These are phyloP conservation scores for Liasis olivaceus DNA, from an alignment of 2,797 vertebrate species.

Conservation along the genomic window DNA sequence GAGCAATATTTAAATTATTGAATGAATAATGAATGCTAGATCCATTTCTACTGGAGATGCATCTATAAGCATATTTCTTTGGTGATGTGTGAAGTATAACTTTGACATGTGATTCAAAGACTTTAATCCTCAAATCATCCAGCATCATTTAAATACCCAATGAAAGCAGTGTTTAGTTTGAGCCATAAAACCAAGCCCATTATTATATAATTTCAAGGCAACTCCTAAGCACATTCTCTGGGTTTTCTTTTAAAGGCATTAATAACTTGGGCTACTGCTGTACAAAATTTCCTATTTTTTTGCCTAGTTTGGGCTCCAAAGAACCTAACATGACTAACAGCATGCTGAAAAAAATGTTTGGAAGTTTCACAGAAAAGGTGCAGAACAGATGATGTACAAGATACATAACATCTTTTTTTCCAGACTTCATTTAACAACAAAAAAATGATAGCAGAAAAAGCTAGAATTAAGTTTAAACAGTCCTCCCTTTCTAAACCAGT, in stretches of 20 bases:
- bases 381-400: background rate
- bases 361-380: background rate
- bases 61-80: background rate
- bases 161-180: background rate
- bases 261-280: background rate
- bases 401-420: background rate
- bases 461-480: background rate
- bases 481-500: background rate
- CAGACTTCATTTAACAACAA: background rate
- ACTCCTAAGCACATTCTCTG: background rate
- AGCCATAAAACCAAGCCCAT: background rate
- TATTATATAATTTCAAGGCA: background rate
- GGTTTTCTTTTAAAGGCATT: background rate
- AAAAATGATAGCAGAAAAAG: background rate
- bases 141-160: background rate
- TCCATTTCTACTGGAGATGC: background rate
- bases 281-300: background rate
- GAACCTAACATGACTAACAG: background rate
- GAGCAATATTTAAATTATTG: background rate
- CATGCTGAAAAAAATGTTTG: background rate
- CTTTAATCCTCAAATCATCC: background rate
- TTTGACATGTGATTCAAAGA: background rate
- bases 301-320: background rate
- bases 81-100: background rate
- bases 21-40: background rate